These are phyloP conservation scores for Chrysomela aeneicollis DNA, from an alignment of 2,888 invertebrate genomes.

Conservation along the genomic window DNA sequence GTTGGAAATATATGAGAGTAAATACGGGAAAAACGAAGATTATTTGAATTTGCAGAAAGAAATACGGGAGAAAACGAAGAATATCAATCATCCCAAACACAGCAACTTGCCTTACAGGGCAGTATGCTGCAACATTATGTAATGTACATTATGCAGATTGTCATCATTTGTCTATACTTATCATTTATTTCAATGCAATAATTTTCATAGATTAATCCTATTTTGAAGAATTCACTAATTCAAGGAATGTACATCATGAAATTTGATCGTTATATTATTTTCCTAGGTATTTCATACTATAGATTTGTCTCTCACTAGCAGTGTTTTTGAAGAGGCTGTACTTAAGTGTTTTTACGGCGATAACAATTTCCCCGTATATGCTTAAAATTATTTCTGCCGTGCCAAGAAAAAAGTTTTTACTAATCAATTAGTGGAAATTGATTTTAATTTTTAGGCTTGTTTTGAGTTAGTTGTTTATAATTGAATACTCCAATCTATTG, in stretches of 20 bases:
- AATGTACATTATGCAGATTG: conserved; percentile 26
- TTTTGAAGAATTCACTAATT: too few relatives aligned
- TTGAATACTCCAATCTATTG: too few relatives aligned
- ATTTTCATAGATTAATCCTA: not conserved
- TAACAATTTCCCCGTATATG: too few relatives aligned
- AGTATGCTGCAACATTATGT: conserved; percentile 60
- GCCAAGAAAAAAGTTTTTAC: too few relatives aligned
- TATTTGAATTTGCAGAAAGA: conserved; percentile 55
- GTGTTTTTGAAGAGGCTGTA: not conserved
- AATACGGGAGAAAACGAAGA: conserved; percentile 44
- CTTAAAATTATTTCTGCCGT: too few relatives aligned
- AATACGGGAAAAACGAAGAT: conserved; percentile 59
- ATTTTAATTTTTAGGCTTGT: too few relatives aligned
- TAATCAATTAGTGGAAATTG: too few relatives aligned
- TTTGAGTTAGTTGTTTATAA: too few relatives aligned
- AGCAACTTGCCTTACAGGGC: conserved; percentile 57
- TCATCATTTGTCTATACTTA: not conserved
- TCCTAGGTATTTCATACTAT: too few relatives aligned
- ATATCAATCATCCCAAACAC: conserved; percentile 46
- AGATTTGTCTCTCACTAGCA: not conserved
- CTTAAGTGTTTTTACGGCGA: not conserved
- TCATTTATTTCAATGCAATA: not conserved
- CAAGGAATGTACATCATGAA: too few relatives aligned
- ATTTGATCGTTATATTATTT: too few relatives aligned
- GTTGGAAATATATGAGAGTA: conserved; percentile 56